Evolutionary conservation across 2,113 vertebrate species (phyloP).

Genomic region (Falcunculus frontatus): DNA sequence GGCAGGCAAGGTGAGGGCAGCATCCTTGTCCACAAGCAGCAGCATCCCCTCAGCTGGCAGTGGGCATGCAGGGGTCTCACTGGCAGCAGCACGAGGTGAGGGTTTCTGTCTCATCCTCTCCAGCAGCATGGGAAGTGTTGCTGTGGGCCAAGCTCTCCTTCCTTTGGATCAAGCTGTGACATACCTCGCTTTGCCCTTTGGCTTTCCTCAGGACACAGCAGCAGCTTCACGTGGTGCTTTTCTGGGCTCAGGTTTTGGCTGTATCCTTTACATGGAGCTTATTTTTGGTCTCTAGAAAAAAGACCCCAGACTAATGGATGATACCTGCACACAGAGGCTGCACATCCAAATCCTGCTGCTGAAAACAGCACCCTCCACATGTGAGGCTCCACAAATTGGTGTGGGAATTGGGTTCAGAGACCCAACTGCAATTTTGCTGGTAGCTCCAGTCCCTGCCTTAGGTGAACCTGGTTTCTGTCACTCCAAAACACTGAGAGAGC

Average conservation of each 20-base stretch:
- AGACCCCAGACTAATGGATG: background rate
- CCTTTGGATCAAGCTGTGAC: fast-evolving
- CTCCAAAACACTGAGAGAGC: background rate
- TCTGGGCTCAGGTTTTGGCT: background rate
- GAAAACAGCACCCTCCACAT: fast-evolving
- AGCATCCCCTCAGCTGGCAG: fast-evolving
- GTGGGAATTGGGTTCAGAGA: fast-evolving
- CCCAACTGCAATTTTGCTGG: fast-evolving
- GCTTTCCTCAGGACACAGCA: background rate
- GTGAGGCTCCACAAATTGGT: background rate
- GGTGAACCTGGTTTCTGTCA: background rate
- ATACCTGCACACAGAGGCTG: fast-evolving
- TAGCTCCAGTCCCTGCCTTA: background rate
- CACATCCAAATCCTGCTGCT: background rate
- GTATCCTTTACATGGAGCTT: background rate
- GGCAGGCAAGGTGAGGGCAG: background rate
- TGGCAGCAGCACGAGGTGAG: background rate
- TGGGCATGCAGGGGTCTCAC: background rate
- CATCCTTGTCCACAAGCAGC: fast-evolving
- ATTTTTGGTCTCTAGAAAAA: background rate
- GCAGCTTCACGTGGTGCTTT: fast-evolving
- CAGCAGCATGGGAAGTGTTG: background rate
- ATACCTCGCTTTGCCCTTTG: fast-evolving
- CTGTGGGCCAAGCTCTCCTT: background rate
- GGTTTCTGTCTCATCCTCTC: background rate